Evolutionary conservation across 2,113 vertebrate genomes (phyloP), one percentile per base, ranked within the genome.

Genomic region (Xenotilapia flavipinnis): DNA sequence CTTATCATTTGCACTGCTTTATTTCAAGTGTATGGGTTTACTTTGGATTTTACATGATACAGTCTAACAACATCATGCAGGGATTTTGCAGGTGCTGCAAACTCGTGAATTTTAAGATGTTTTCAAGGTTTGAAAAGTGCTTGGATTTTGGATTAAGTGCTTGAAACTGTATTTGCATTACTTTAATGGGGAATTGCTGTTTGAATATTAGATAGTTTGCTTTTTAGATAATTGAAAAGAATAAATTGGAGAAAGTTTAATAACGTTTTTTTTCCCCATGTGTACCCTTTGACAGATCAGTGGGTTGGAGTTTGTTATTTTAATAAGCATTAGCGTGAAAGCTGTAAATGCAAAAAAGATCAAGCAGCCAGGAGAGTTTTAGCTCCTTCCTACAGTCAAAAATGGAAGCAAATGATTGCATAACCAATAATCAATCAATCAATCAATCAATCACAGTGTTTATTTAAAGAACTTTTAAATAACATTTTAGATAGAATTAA

Each of bases 241-340:
- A 31, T 77, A n/a, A 77, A 77, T 3, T 49, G 17, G 45, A 77
- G 17, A 45, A 26, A 51, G 45, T 49, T 13, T 77, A 77, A 77
- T 51, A 9, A 7, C 3, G 0, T 51, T 33, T 0, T 77, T 0
- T 51, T 77, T 31, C 4, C 1, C 1, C 17, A 49, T 13, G 42
- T 49, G 45, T 77, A 31, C 73, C 5, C 73, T 77, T 49, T 51
- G 45, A 33, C 26, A 77, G 73, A 51, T 19, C 5, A 51, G 17
- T 77, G 73, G 73, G 45, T 31, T 31, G 0, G 73, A 33, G 45
- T 51, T 51, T 28, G 23, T 11, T 77, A 31, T 51, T 51, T 10
- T 77, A 51, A 77, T 77, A 31, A 77, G 26, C 45, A 51, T 77
- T 77, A 51, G 45, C 0, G 1, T 23, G 21, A 73, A 28, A 12